Conservation (phyloP, 1,140 invertebrate genomes). For the Idris sp. region DNA sequence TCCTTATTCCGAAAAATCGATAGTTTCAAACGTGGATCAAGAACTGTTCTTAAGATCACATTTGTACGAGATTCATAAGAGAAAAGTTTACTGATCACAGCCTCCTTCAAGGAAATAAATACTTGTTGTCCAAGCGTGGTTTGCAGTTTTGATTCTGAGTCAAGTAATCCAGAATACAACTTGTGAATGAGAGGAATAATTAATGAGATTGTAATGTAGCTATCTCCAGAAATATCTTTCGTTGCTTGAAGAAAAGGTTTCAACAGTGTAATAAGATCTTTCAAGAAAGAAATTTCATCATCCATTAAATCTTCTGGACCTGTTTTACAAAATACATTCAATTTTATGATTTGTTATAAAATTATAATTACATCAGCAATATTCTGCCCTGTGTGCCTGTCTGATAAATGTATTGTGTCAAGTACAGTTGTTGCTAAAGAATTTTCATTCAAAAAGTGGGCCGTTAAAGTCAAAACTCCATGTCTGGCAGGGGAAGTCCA, state of each 20-base stretch:
- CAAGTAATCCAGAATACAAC: background rate
- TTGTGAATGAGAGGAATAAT: conserved; percentile 12
- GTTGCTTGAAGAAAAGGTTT: conserved; percentile 17
- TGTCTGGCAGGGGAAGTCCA: background rate
- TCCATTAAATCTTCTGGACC: background rate
- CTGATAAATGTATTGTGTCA: background rate
- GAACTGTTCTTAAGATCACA: no score
- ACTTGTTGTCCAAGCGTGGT: conserved; percentile 1
- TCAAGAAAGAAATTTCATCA: conserved; percentile 5
- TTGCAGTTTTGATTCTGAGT: no score
- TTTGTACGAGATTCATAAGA: no score
- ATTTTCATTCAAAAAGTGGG: no score
- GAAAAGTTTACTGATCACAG: no score
- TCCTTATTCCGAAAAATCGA: no score
- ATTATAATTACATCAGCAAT: conserved; percentile 2
- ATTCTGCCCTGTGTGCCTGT: background rate
- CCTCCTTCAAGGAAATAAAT: conserved; percentile 5
- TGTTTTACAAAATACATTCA: background rate
- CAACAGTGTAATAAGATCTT: conserved; percentile 10
- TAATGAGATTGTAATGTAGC: conserved; percentile 6
- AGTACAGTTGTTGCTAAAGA: no score
- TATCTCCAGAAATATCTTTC: conserved; percentile 9
- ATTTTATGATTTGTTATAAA: background rate
- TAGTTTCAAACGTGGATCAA: no score
- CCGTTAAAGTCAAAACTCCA: no score